Base-by-base conservation (phyloP, 2,113 vertebrate genomes). In the Desmodus rotundus region DNA sequence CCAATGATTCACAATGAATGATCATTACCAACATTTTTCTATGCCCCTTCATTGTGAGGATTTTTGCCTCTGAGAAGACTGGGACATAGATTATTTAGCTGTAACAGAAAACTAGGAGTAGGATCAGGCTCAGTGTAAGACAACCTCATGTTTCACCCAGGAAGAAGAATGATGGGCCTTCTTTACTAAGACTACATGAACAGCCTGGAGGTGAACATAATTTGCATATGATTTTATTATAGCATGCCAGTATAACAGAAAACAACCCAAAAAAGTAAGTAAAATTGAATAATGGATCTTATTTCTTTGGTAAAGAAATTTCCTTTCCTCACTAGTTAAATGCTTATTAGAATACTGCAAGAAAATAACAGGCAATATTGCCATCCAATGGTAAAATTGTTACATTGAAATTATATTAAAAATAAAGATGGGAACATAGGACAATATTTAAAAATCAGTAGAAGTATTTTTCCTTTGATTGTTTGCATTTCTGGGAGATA, bases 341-440 rank as follows among this genome's bases (percentile, higher is more conserved):
- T 68, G 4, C n/a, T 88, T 65, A 86, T 38, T 52, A 74, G 20
- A 91, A 93, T 94, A 26, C 20, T 36, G 12, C 87, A 95, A 33
- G 56, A 68, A 65, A 95, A 95, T 68, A 95, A 95, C 45, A 95
- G 85, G 47, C 76, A 97, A 93, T 88, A 92, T 93, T 96, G 93
- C 85, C 87, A 95, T 96, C 94, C 89, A 91, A 90, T 94, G 91
- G 89, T 83, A 50, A 96, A 94, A 88, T n/a, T 73, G 20, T 87
- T 77, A 82, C 11, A 96, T 85, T 89, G 82, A 73, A 96, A 82
- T 12, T 15, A 93, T 61, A 72, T 70, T 68, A 47, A 78, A 92
- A 58, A 78, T 82, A n/a, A 94, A 56, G 26, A 63, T 47, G 14
- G 16, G 28, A n/a, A 50, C 89, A 31, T 1, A 47, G 19, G 3